Conservation (phyloP, 2,113 vertebrate species). For the Otis tarda region DNA sequence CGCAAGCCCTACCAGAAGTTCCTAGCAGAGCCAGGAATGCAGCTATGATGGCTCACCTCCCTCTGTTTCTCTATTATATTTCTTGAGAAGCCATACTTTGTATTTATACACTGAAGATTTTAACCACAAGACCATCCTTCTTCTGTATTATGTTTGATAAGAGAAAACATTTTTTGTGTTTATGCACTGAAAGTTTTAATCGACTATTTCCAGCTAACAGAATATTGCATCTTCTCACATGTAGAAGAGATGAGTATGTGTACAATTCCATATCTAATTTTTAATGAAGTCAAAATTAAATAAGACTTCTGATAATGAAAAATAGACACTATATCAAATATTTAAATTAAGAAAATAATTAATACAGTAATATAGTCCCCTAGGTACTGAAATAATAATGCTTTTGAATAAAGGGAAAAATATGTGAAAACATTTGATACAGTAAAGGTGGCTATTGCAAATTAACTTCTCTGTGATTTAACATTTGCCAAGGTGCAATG, state of each 20-base stretch:
- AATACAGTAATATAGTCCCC: conserved; percentile 11
- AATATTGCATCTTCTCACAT: conserved; percentile 33
- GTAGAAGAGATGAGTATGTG: neutral
- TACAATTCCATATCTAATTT: conserved; percentile 42
- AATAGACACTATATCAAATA: conserved; percentile 56
- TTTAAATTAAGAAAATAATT: conserved; percentile 53
- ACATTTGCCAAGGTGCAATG: neutral
- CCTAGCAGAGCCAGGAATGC: neutral
- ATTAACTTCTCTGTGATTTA: neutral
- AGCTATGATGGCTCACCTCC: neutral
- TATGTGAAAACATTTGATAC: neutral
- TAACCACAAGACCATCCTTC: conserved; percentile 14
- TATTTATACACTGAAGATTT: conserved; percentile 22
- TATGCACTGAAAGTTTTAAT: conserved; percentile 50
- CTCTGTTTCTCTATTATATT: neutral
- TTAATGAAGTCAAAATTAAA: conserved; percentile 65
- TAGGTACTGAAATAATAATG: conserved; percentile 28
- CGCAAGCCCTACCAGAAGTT: neutral
- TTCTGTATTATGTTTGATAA: conserved; percentile 47
- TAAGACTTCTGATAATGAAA: conserved; percentile 65
- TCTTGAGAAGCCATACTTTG: neutral
- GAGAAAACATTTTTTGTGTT: conserved; percentile 36
- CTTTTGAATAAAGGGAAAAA: neutral
- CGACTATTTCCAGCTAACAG: conserved; percentile 50
- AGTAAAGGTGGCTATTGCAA: neutral